Base-by-base conservation (phyloP, 2,888 invertebrate genomes). In the Plagiodera versicolora region DNA sequence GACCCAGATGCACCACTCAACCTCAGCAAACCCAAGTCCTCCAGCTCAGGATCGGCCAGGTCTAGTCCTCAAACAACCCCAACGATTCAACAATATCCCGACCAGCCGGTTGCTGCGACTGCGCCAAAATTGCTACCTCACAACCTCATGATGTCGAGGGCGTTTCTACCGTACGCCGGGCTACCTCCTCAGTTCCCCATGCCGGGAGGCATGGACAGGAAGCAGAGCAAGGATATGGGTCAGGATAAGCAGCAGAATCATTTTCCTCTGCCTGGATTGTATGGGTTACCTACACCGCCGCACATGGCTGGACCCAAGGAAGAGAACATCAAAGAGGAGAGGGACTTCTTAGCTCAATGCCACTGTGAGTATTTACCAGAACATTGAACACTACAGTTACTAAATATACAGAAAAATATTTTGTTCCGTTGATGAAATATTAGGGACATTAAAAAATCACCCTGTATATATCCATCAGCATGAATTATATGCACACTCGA, bases 1-100 rank as follows among this genome's bases (percentile, higher is more conserved):
- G 90, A 91, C 79, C 87, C 90, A 0, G 94, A 94, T 77, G 87
- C 92, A 1, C 95, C 95, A 1, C 83, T 96, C 46, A 95, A 95
- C 81, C 86, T 95, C 55, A 90, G 90, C 74, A 95, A 95, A 81
- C 95, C 95, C 59, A 90, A 94, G 72, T 79, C 83, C 68, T 68
- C 79, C 70, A 80, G 81, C 62, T 79, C 81, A 56, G 83, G 84
- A 11, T 87, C 87, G 2, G 78, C 86, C 8, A 81, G 83, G 8
- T 83, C 83, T 47, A 82, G 82, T 71, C 83, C 83, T 19, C 83
- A 82, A 65, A 80, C 73, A 66, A 75, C 75, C 16, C 77, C 79
- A 2, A 65, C 65, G 0, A 68, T 73, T 70, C 71, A 79, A 70
- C 67, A 79, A 70, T 73, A n/a, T n/a, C 14, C 80, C 60, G 83